Base-by-base conservation (phyloP, 2,113 vertebrate genomes). In the Cariama cristata region DNA sequence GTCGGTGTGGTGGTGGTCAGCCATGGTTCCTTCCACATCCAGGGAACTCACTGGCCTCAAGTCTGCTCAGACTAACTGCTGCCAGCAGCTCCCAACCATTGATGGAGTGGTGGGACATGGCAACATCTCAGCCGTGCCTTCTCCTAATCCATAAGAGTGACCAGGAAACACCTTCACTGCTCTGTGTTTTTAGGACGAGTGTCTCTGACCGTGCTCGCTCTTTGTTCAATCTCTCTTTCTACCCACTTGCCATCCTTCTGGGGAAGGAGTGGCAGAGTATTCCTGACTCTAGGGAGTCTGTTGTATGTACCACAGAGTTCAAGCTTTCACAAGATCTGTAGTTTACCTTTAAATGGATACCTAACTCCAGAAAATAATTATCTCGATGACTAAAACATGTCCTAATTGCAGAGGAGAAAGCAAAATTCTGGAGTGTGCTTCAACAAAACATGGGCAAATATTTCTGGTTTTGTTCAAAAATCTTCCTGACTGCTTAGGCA, bases 11-110 rank as follows among this genome's bases (percentile, higher is more conserved):
- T 79, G 66, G n/a, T 49, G 40, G 26, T 64, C 33, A 27, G 17
- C 14, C 28, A 17, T 28, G 4, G 0, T 14, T 79, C 9, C 33
- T 73, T 38, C 58, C 1, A 2, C 23, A 30, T 28, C 13, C 27
- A 33, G 15, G 24, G 22, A 60, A 30, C 14, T 27, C 20, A 1
- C 44, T 60, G 52, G 8, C 45, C 40, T 93, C 21, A 20, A 44
- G 11, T 15, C 12, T 62, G 18, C 73, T 49, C 40, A 32, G 40
- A 40, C 14, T 50, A 58, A 30, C 16, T 20, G 20, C 49, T 88
- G 30, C 55, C 56, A 85, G 0, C 18, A 69, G 3, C 33, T 90
- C 30, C 59, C 59, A 87, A 0, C 3, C 50, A 33, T 1, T 35
- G 64, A 30, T 3, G 22, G 20, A 10, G 21, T 71, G 69, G 27